Conservation (phyloP, 2,888 invertebrate genomes). For the Diaperis boleti region DNA sequence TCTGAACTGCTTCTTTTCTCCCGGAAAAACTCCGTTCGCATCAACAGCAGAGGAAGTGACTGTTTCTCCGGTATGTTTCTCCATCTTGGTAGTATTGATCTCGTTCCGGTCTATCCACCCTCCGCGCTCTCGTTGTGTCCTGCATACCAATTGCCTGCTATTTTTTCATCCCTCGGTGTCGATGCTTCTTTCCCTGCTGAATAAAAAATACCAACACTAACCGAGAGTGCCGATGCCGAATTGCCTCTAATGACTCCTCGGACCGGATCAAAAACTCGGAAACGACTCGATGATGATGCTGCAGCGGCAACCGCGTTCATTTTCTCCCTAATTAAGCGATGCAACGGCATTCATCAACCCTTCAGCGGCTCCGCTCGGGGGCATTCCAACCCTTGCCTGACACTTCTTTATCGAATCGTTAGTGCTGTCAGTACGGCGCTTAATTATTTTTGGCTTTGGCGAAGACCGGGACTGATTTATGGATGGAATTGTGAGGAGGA, state of each 20-base stretch:
- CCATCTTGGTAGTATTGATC: constrained; percentile 67
- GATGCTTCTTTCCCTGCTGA: constrained; percentile 58
- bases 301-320: constrained; percentile 58
- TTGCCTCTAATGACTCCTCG: constrained; percentile 58
- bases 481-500: neutral
- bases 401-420: constrained; percentile 66
- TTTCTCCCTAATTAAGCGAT: constrained; percentile 66
- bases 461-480: constrained; percentile 22
- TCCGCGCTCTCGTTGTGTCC: constrained; percentile 69
- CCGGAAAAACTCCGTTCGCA: constrained; percentile 27
- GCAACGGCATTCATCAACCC: constrained; percentile 60
- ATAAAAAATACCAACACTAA: constrained; percentile 64
- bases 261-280: neutral
- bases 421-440: constrained; percentile 62
- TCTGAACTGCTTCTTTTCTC: too few relatives aligned
- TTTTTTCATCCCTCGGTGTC: constrained; percentile 66
- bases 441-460: constrained; percentile 64
- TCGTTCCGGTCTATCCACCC: constrained; percentile 67
- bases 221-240: constrained; percentile 62
- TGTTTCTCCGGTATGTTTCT: constrained; percentile 64
- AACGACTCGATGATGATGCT: constrained; percentile 22
- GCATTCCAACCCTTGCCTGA: constrained; percentile 59
- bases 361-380: constrained; percentile 49
- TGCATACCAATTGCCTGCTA: constrained; percentile 74
- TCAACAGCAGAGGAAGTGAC: constrained; percentile 55